Base-by-base conservation (phyloP, 2,113 vertebrate species). In the Anguilla japonica region DNA sequence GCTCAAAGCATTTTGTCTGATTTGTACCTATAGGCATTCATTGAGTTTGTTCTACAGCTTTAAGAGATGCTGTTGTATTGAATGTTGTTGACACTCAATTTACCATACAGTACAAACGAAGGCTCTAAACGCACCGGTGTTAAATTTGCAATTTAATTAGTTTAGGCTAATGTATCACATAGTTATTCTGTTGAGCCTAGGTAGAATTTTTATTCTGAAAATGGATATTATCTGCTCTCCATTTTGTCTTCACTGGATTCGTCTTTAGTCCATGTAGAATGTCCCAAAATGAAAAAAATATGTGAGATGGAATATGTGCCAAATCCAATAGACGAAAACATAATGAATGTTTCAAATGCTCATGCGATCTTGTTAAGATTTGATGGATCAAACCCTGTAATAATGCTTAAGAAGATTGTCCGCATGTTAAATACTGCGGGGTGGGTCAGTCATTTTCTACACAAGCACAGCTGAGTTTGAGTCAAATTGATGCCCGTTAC, bases 391-490 rank as follows among this genome's bases (percentile, higher is more conserved):
- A 85, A 39, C 22, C 41, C 5, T 79, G 75, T 40, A 80, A 85
- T 53, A 40, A 79, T 29, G 79, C 56, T 56, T 85, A 85, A 79
- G 75, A 80, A 29, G 46, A 41, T 85, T 57, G 46, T 56, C 34
- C 46, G 53, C 43, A 34, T 84, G 41, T 34, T 79, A 50, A 41
- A 79, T 14, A 7, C 26, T 43, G 41, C 16, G 29, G 43, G 18
- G 7, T 9, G 2, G 34, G 26, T 18, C 39, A 5, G n/a, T 14
- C n/a, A 34, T 80, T 85, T 80, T 80, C 50, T 50, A 60, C 39
- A 56, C 50, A 80, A 18, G 39, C 39, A 16, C 3, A 81, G 78
- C 5, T 41, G 46, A 34, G 78, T 15, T 15, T 39, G 40, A 80
- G 34, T 20, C 9, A 43, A 34, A 57, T 14, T 50, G 5, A 57